Base-by-base conservation (phyloP, 2,797 vertebrate genomes). In the Dallia pectoralis region DNA sequence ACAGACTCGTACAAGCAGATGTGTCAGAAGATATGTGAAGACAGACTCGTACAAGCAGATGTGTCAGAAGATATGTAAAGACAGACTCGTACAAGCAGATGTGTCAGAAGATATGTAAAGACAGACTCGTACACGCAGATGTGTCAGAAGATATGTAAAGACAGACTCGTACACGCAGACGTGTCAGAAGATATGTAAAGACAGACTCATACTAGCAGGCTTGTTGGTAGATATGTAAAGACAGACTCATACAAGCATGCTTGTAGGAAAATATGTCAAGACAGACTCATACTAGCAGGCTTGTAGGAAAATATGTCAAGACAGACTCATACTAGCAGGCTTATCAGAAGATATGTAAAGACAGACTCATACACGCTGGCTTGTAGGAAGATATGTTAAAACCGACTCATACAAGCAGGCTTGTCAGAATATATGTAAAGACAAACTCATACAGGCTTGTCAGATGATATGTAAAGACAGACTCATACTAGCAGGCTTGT, bases 371-470 rank as follows among this genome's bases (percentile, higher is more conserved):
- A 40, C 36, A 40, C 6, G 36, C 36, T 6, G 36, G 36, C 40
- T 44, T 44, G 40, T 44, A 9, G 22, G 22, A 56, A 22, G 18
- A 7, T 1, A 22, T n/a, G 22, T n/a, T 81, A 87, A 87, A 74
- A 73, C 74, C 1, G n/a, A n/a, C n/a, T n/a, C n/a, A n/a, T n/a
- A n/a, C n/a, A n/a, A n/a, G n/a, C n/a, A n/a, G n/a, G 47, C 64
- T 65, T 77, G 80, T 80, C 74, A 67, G 40, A 70, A 67, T 72
- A 84, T 85, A 86, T 82, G 85, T 69, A 59, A 19, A 19, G n/a
- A 53, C 36, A 40, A 9, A 40, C 36, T 40, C 36, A 40, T 40
- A 40, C 36, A 40, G 36, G 36, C 40, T 44, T 44, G 40, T 44
- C 40, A 56, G 22, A 56, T 6, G 18, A 7, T 1, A 22, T n/a